Conservation (phyloP, 2,888 invertebrate genomes). For the Cephus spinipes region DNA sequence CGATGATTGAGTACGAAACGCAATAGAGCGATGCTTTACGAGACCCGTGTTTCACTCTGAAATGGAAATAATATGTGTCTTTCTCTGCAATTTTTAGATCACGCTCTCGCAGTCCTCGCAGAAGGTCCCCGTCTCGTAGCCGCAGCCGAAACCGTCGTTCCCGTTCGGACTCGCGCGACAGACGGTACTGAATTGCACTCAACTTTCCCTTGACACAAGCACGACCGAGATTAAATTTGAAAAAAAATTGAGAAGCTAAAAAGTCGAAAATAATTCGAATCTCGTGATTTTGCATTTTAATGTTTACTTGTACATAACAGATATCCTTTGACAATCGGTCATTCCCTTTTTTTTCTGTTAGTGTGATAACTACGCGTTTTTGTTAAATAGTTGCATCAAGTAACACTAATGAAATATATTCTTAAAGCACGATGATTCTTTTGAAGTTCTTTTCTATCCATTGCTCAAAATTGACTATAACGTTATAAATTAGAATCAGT, state of each 20-base stretch:
- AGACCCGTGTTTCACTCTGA: background rate
- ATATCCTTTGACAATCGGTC: background rate
- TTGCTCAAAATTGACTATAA: background rate
- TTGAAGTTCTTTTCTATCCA: background rate
- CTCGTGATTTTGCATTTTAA: background rate
- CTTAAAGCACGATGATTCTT: background rate
- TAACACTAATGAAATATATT: background rate
- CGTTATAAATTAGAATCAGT: background rate
- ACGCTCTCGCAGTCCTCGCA: constrained; percentile 61
- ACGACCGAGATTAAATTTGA: background rate
- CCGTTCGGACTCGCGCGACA: constrained; percentile 64
- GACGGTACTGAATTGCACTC: constrained; percentile 54
- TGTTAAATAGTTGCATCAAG: background rate
- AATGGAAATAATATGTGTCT: constrained; percentile 23
- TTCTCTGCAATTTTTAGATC: constrained; percentile 57
- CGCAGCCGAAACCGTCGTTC: constrained; percentile 65
- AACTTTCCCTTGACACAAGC: background rate
- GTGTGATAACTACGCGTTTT: background rate
- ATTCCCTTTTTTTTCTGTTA: background rate
- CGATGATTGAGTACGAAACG: background rate
- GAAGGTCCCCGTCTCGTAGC: constrained; percentile 61
- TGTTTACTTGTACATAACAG: background rate
- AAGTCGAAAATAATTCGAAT: background rate
- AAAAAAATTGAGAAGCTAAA: background rate
- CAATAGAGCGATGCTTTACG: constrained; percentile 6